phyloP scores from a whole-genome alignment of 2,113 vertebrate species.

The Acanthisitta chloris region DNA sequence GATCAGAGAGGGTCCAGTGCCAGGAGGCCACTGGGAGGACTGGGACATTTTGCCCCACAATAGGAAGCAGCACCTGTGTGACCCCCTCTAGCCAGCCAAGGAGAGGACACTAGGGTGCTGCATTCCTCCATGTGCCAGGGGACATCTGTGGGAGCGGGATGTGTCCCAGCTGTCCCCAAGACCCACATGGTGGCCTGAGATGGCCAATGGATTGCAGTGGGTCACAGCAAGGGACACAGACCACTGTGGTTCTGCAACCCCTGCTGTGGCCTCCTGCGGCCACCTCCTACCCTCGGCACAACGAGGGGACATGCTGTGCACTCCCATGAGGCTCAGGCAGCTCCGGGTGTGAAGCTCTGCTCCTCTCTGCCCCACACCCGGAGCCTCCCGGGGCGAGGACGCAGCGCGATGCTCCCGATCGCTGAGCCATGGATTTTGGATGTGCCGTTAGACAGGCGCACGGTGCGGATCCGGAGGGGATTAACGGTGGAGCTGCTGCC shows the following conservation, averaged over 20 bases:
- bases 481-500: background rate
- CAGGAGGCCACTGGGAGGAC: background rate
- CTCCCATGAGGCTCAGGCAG: background rate
- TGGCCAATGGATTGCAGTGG: rapidly evolving
- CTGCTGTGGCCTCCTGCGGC: background rate
- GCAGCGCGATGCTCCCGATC: rapidly evolving
- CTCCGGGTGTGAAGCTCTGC: background rate
- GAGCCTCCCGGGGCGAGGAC: background rate
- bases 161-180: background rate
- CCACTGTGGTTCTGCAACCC: rapidly evolving
- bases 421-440: background rate
- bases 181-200: background rate
- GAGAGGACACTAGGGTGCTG: background rate
- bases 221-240: too few relatives aligned
- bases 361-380: background rate
- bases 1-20: background rate
- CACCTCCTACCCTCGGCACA: background rate
- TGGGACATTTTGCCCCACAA: too few relatives aligned
- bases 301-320: background rate
- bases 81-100: background rate
- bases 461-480: background rate
- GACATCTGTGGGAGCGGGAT: background rate
- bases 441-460: background rate
- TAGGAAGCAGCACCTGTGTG: background rate
- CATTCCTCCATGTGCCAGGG: background rate